Percentiles rank a stretch among this genome's conserved stretches.
These are phyloP conservation scores for Stichopus chloronotus DNA, from an alignment of 35 echinoderm and acorn worm species.

Conservation along the genomic window DNA sequence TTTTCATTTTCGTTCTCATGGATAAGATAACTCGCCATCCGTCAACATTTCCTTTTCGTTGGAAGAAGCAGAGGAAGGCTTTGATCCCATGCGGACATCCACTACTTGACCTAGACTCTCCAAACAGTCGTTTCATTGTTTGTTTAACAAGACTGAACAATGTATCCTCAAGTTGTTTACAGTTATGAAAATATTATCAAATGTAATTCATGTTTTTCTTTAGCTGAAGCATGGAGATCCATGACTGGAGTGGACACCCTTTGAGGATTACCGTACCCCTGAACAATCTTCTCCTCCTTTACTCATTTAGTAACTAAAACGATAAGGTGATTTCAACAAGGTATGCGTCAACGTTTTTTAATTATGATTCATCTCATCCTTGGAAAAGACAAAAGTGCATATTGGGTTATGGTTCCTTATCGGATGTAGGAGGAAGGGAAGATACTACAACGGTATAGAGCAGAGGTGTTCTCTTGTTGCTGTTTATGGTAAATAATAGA, in stretches of 20 bases:
- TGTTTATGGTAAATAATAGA: too few relatives aligned
- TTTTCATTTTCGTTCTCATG: neutral
- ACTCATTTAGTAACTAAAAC: too few relatives aligned
- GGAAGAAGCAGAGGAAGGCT: neutral
- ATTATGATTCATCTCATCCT: too few relatives aligned
- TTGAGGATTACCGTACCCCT: neutral
- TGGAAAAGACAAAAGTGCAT: too few relatives aligned
- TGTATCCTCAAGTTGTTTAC: constrained; percentile 33
- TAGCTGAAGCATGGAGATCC: neutral
- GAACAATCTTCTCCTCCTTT: too few relatives aligned
- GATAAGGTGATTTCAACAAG: too few relatives aligned
- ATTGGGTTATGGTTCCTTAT: too few relatives aligned
- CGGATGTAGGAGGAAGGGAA: too few relatives aligned
- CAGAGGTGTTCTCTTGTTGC: too few relatives aligned
- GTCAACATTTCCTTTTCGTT: neutral
- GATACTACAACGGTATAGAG: too few relatives aligned
- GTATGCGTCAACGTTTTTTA: too few relatives aligned
- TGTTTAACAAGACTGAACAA: constrained; percentile 7
- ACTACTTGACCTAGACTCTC: constrained; percentile 44
- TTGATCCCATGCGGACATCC: constrained; percentile 15
- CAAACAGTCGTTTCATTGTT: constrained; percentile 31
- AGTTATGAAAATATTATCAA: neutral
- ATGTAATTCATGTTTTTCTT: neutral
- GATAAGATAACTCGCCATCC: neutral
- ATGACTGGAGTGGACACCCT: neutral